These are phyloP conservation scores for Riptortus pedestris DNA, from an alignment of 1,140 invertebrate genomes.

Conservation along the genomic window DNA sequence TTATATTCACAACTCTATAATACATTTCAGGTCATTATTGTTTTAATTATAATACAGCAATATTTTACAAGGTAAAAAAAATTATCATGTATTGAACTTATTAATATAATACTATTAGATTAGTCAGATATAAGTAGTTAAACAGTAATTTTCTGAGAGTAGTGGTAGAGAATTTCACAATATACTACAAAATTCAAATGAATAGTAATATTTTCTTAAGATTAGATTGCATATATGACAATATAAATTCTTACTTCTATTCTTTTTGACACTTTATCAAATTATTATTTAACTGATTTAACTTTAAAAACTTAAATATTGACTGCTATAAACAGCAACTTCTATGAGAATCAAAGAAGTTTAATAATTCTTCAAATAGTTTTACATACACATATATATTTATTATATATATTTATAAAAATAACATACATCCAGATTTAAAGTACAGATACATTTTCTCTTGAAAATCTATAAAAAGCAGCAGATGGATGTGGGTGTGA, in stretches of 20 bases:
- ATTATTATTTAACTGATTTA: no score
- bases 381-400: no score
- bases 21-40: conserved; percentile 11
- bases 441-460: neutral
- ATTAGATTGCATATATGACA: no score
- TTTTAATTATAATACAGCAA: conserved; percentile 12
- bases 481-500: neutral
- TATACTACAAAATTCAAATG: neutral
- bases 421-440: conserved; percentile 13
- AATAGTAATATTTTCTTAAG: conserved; percentile 1
- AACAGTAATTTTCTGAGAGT: neutral
- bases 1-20: conserved; percentile 15
- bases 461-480: neutral
- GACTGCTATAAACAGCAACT: neutral
- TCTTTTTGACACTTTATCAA: no score
- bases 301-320: no score
- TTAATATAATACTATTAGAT: conserved; percentile 9
- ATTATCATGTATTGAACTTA: neutral
- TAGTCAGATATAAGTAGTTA: neutral
- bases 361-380: neutral
- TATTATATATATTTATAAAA: neutral
- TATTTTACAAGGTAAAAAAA: conserved; percentile 13
- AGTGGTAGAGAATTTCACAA: neutral
- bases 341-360: neutral
- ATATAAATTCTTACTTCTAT: no score